Conservation (phyloP, 2,113 vertebrate species). For the Mormoops blainvillei region DNA sequence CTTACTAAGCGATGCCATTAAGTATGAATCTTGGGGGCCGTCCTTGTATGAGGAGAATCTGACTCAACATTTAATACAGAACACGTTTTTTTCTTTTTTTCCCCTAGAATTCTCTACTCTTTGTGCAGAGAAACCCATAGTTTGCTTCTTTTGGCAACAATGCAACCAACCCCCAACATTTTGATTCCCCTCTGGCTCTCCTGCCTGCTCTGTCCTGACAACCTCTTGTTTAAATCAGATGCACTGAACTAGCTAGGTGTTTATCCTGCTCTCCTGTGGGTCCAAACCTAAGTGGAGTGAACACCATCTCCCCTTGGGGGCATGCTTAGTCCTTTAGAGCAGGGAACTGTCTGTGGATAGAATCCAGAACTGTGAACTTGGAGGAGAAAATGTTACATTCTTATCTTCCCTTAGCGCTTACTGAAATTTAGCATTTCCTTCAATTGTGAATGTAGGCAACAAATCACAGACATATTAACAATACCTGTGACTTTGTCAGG, state of each 20-base stretch:
- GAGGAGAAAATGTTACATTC: not conserved
- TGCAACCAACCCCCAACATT: not conserved
- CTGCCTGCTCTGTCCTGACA: not conserved
- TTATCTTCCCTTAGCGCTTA: not conserved
- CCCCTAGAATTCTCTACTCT: not conserved
- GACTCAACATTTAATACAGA: not conserved
- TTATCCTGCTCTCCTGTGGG: not conserved
- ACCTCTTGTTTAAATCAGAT: not conserved
- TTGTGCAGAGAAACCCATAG: not conserved
- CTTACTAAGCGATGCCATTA: not conserved
- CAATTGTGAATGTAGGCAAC: not conserved
- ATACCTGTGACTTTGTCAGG: not conserved
- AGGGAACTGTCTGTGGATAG: not conserved
- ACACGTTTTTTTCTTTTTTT: not conserved
- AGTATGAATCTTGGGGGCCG: not conserved
- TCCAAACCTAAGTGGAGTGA: too few relatives aligned
- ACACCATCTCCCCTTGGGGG: not conserved
- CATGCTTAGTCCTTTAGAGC: not conserved
- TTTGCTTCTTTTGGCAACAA: not conserved
- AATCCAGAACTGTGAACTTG: not conserved
- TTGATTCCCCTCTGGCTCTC: not conserved
- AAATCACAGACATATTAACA: not conserved
- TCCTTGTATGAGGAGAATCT: not conserved
- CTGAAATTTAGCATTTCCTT: constrained; percentile 1
- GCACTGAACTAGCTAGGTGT: not conserved